Evolutionary conservation across 92 coral and sea anemone species (phyloP).

Genomic region (Heteractis magnifica): DNA sequence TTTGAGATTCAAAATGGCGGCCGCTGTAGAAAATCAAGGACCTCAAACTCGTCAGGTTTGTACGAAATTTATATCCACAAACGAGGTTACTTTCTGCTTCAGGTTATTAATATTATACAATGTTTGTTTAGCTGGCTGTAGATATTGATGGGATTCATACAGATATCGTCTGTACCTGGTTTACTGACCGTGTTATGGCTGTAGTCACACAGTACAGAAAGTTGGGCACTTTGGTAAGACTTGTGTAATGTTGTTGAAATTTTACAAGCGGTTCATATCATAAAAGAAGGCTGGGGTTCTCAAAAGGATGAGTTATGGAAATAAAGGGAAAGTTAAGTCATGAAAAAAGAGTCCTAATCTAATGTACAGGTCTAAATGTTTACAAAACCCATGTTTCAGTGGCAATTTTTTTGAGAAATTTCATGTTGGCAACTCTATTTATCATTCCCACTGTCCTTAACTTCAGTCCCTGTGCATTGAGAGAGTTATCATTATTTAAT

Average conservation of each 20-base stretch:
- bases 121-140: conserved; percentile 24
- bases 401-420: too few species aligned
- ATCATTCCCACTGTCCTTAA: too few species aligned
- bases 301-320: too few species aligned
- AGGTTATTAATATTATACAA: neutral
- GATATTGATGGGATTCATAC: conserved; percentile 32
- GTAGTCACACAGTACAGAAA: conserved; percentile 34
- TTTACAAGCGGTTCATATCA: neutral
- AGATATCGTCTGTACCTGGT: conserved; percentile 23
- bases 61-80: neutral
- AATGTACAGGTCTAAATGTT: too few species aligned
- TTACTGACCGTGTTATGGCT: conserved; percentile 13
- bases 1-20: conserved; percentile 37
- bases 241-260: neutral
- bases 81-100: neutral
- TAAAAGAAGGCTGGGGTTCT: too few species aligned
- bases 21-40: conserved; percentile 4
- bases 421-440: too few species aligned
- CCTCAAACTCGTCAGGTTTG: conserved; percentile 24
- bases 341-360: too few species aligned
- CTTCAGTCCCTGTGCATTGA: too few species aligned
- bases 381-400: too few species aligned
- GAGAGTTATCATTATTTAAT: too few species aligned
- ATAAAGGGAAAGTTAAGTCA: too few species aligned
- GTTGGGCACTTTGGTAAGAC: conserved; percentile 37